Evolutionary conservation across 2,797 vertebrate genomes (phyloP).

Genomic region (Melanotaenia boesemani): DNA sequence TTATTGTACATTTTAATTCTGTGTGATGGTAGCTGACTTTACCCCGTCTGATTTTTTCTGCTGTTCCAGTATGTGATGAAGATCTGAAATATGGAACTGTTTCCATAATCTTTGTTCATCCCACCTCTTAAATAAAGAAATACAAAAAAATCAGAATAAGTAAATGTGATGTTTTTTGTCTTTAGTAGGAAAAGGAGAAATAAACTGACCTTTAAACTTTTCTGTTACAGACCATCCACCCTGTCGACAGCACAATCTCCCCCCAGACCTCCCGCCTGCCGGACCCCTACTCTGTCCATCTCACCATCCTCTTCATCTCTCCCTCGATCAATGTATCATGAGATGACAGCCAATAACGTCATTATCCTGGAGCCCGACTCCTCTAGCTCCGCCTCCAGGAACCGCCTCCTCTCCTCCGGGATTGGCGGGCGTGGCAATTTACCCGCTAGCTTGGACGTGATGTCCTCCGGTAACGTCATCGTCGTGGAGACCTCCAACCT

Average conservation of each 20-base stretch:
- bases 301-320: slow-evolving; percentile 66
- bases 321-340: slow-evolving; percentile 69
- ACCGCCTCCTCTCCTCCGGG: slow-evolving; percentile 58
- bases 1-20: too few relatives aligned
- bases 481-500: slow-evolving; percentile 80
- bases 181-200: too few relatives aligned
- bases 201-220: not conserved
- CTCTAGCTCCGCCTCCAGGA: slow-evolving; percentile 58
- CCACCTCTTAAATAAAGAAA: too few relatives aligned
- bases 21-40: too few relatives aligned
- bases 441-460: slow-evolving; percentile 43
- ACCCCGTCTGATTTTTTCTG: too few relatives aligned
- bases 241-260: slow-evolving; percentile 63
- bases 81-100: too few relatives aligned
- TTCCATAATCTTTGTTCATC: too few relatives aligned
- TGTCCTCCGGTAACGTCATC: slow-evolving; percentile 64
- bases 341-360: slow-evolving; percentile 79
- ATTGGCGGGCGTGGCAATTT: slow-evolving; percentile 60
- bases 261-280: slow-evolving; percentile 70
- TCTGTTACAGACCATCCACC: slow-evolving; percentile 58
- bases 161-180: too few relatives aligned
- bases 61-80: too few relatives aligned
- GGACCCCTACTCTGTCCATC: slow-evolving; percentile 69
- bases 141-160: too few relatives aligned
- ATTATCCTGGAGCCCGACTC: slow-evolving; percentile 78